These are phyloP conservation scores for Amphilophus citrinellus DNA, from an alignment of 2,113 vertebrate species.

Conservation along the genomic window DNA sequence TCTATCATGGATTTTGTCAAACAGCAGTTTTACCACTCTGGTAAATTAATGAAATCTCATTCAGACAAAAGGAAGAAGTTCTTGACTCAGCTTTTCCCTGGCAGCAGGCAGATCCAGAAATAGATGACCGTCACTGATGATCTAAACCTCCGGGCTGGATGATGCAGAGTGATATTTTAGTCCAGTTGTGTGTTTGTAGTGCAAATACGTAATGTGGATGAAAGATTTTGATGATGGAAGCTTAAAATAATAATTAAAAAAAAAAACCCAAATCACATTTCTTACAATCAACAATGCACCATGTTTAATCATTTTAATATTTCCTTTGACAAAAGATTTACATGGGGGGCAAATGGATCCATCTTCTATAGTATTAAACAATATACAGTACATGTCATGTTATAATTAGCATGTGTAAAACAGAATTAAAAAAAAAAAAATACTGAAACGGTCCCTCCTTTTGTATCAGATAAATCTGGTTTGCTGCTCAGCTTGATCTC, in stretches of 20 bases:
- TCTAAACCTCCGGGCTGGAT: slow-evolving; percentile 10
- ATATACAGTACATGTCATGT: slow-evolving; percentile 75
- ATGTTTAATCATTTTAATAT: slow-evolving; percentile 76
- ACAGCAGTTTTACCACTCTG: background rate
- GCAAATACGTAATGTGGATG: background rate
- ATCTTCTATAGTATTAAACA: slow-evolving; percentile 68
- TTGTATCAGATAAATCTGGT: slow-evolving; percentile 42
- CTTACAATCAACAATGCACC: slow-evolving; percentile 65
- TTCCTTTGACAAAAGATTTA: slow-evolving; percentile 76
- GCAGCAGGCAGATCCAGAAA: slow-evolving; percentile 37
- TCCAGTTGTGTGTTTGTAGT: background rate
- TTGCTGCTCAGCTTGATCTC: slow-evolving; percentile 47
- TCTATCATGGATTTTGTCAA: background rate
- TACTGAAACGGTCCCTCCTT: slow-evolving; percentile 48
- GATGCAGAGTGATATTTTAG: background rate
- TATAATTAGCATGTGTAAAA: slow-evolving; percentile 70
- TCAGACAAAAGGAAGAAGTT: slow-evolving; percentile 14
- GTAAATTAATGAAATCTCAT: background rate
- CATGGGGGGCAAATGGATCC: slow-evolving; percentile 57
- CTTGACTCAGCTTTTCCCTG: slow-evolving; percentile 35
- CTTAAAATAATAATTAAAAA: background rate
- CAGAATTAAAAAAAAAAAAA: slow-evolving; percentile 51
- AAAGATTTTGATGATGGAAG: background rate
- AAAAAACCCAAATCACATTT: background rate
- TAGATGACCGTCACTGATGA: slow-evolving; percentile 31